Conservation (phyloP, 2,113 vertebrate genomes). For the Centrocercus urophasianus region DNA sequence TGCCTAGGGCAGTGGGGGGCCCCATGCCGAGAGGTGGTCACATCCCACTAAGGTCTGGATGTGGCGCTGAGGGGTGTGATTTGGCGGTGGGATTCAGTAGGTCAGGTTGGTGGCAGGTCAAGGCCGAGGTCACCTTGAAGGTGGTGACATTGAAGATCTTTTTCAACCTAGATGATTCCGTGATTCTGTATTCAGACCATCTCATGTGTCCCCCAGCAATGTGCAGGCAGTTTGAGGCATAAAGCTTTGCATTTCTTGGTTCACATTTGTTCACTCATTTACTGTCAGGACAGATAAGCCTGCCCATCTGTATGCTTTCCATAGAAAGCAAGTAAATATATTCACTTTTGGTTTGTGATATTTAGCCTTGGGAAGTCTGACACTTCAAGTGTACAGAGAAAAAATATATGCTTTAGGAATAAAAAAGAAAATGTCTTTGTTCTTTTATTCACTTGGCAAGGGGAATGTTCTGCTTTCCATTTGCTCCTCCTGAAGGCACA, state of each 20-base stretch:
- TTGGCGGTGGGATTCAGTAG: neutral
- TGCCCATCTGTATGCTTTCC: neutral
- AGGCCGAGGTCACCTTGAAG: neutral
- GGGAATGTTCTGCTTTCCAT: neutral
- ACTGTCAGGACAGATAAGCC: neutral
- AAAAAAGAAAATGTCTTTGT: neutral
- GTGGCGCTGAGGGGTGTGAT: neutral
- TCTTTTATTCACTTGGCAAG: neutral
- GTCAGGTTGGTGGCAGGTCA: neutral
- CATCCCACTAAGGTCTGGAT: neutral
- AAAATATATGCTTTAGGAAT: neutral
- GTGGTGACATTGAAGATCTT: neutral
- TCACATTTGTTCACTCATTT: neutral
- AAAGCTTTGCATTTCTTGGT: neutral
- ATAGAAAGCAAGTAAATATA: neutral
- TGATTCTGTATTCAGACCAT: neutral
- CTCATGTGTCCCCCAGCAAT: no score
- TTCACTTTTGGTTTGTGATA: neutral
- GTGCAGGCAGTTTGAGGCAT: neutral
- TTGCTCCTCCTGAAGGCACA: neutral
- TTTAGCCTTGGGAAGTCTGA: neutral
- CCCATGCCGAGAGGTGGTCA: neutral
- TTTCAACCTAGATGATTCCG: neutral
- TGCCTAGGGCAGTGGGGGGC: neutral
- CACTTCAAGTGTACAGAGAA: neutral